A percentile compares a stretch with the other conserved stretches of the same genome.
Conservation (phyloP, 2,888 invertebrate genomes). For the Frankliniella fusca region DNA sequence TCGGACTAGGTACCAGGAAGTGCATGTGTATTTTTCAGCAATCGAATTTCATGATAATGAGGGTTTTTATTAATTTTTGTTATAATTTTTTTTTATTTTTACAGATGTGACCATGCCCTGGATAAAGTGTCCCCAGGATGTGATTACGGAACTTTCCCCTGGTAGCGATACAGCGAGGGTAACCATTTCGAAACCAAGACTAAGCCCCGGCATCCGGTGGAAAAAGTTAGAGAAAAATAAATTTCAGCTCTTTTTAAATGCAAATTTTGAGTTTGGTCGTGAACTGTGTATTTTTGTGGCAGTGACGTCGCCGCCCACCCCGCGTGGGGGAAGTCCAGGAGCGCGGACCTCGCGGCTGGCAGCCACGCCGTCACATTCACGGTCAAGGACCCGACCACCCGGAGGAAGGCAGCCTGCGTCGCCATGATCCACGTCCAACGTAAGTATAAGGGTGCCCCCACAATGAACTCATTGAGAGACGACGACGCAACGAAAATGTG, state of each 20-base stretch:
- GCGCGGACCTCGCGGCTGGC: background rate
- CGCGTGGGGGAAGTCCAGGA: background rate
- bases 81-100: background rate
- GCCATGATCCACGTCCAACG: background rate
- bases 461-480: no score
- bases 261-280: no score
- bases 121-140: background rate
- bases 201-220: background rate
- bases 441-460: background rate
- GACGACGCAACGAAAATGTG: no score
- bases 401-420: background rate
- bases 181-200: background rate
- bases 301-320: slow-evolving; percentile 2
- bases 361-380: background rate
- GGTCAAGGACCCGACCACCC: background rate
- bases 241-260: background rate
- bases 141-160: background rate
- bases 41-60: background rate
- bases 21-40: background rate
- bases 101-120: background rate
- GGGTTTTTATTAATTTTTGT: background rate
- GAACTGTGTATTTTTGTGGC: background rate
- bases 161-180: background rate
- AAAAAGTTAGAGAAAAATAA: background rate
- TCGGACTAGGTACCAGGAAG: background rate